Conservation (phyloP, 2,797 vertebrate species). For the Synaphobranchus kaupii region DNA sequence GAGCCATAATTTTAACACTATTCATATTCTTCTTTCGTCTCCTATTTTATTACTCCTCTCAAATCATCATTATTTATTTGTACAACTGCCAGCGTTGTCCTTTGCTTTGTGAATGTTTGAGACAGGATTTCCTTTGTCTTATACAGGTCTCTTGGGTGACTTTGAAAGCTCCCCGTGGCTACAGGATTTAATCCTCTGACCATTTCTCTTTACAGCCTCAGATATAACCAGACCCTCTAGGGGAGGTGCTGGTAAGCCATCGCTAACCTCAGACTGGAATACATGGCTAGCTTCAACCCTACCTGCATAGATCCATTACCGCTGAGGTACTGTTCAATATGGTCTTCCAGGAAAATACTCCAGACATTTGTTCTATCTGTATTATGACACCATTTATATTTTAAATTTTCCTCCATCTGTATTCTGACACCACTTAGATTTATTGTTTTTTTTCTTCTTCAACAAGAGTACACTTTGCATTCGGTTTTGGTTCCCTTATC, state of each 20-base stretch:
- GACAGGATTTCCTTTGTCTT: slow-evolving; percentile 14
- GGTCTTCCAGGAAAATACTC: slow-evolving; percentile 14
- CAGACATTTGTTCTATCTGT: not conserved
- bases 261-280: slow-evolving; percentile 13
- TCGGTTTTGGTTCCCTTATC: not conserved
- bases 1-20: not conserved
- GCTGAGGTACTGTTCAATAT: slow-evolving; percentile 14
- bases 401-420: not conserved
- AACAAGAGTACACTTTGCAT: slow-evolving; percentile 14
- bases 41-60: not conserved
- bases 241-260: not conserved
- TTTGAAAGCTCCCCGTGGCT: slow-evolving; percentile 31
- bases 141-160: slow-evolving; percentile 18
- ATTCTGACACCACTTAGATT: slow-evolving; percentile 23
- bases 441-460: slow-evolving; percentile 3
- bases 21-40: not conserved
- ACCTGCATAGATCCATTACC: slow-evolving; percentile 24
- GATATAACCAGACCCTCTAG: slow-evolving; percentile 30
- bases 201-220: slow-evolving; percentile 35
- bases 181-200: slow-evolving; percentile 21
- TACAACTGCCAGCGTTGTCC: not conserved
- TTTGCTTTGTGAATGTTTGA: not conserved
- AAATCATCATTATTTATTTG: slow-evolving; percentile 14
- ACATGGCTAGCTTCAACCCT: slow-evolving; percentile 1
- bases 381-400: slow-evolving; percentile 16